Percentiles rank a stretch among this genome's conserved stretches.
These are phyloP conservation scores for Anolis sagrei DNA, from an alignment of 2,113 vertebrate species.

Conservation along the genomic window DNA sequence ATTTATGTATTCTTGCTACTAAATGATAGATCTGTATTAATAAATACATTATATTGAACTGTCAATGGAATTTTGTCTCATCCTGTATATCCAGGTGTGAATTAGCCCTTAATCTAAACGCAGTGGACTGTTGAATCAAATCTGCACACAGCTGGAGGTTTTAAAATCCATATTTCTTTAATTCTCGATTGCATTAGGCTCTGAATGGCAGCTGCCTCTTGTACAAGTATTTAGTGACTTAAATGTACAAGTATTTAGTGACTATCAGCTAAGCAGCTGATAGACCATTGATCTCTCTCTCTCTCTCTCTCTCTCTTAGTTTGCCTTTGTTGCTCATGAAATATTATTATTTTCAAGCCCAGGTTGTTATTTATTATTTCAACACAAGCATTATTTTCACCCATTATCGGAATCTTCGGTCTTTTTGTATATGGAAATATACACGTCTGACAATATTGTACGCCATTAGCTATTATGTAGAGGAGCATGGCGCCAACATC, in stretches of 20 bases:
- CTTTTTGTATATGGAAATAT: constrained; percentile 8
- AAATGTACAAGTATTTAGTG: not conserved
- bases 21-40: no score
- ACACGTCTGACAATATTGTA: not conserved
- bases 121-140: not conserved
- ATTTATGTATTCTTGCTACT: no score
- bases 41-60: no score
- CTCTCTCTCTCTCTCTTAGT: not conserved
- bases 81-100: no score
- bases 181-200: not conserved
- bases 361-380: not conserved
- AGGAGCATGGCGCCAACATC: constrained; percentile 48
- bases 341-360: not conserved
- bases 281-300: not conserved
- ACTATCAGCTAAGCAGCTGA: not conserved
- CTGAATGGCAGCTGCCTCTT: not conserved
- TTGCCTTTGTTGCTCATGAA: not conserved
- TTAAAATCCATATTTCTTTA: not conserved
- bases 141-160: not conserved
- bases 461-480: constrained; percentile 50
- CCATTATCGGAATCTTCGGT: not conserved
- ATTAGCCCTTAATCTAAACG: not conserved
- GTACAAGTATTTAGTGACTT: not conserved
- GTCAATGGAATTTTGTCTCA: no score
- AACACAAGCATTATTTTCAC: constrained; percentile 20